phyloP scores from a whole-genome alignment of 2,888 invertebrate genomes.

The Sesia bembeciformis region DNA sequence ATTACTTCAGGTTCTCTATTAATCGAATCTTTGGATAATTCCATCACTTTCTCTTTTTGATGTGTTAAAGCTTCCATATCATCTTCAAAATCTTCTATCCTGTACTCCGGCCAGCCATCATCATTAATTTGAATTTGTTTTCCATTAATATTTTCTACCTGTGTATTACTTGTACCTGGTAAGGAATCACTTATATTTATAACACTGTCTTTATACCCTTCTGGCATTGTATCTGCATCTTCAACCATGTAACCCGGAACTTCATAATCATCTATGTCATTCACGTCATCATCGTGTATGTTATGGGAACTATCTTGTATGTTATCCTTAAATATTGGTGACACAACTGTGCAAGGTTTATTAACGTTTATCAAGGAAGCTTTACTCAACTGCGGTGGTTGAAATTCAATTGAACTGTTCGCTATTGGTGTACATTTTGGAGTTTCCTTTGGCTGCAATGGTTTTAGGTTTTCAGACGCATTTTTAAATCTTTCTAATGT shows the following conservation, averaged over 20 bases:
- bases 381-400: slow-evolving; percentile 45
- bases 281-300: slow-evolving; percentile 11
- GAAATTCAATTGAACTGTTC: slow-evolving; percentile 57
- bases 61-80: slow-evolving; percentile 20
- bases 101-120: slow-evolving; percentile 74
- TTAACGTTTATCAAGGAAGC: slow-evolving; percentile 26
- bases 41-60: neutral
- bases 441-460: slow-evolving; percentile 29
- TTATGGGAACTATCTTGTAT: neutral
- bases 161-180: slow-evolving; percentile 25
- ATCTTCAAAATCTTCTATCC: slow-evolving; percentile 60
- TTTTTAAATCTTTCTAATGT: slow-evolving; percentile 49
- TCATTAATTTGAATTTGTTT: slow-evolving; percentile 53
- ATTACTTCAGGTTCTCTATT: slow-evolving; percentile 23
- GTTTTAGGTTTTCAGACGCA: slow-evolving; percentile 48
- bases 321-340: slow-evolving; percentile 25
- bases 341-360: slow-evolving; percentile 31
- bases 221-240: slow-evolving; percentile 27
- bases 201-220: slow-evolving; percentile 2
- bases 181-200: slow-evolving; percentile 21
- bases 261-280: slow-evolving; percentile 27
- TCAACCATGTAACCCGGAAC: slow-evolving; percentile 41
- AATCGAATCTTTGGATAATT: slow-evolving; percentile 1
- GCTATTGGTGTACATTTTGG: slow-evolving; percentile 27
- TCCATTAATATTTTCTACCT: slow-evolving; percentile 17